A percentile compares a stretch with the other conserved stretches of the same genome.
Conservation (phyloP, 37 sponge, comb jelly and placozoan genomes). For the Petrosia ficiformis region DNA sequence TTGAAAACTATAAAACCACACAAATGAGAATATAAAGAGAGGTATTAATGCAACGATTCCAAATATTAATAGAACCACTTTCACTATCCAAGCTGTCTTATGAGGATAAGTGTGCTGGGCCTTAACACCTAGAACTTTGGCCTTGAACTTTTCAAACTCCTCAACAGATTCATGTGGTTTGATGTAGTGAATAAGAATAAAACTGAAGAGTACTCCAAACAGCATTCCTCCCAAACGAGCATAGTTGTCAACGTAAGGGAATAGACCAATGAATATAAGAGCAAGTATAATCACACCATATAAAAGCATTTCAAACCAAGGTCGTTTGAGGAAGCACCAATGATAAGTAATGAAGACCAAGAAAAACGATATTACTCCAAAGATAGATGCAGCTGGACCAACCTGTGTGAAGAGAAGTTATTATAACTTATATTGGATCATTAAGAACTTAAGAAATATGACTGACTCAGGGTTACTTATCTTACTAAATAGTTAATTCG, state of each 20-base stretch:
- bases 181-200: constrained; percentile 62
- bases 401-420: constrained; percentile 40
- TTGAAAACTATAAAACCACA: constrained; percentile 65
- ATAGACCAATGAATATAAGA: constrained; percentile 66
- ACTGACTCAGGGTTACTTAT: too few species aligned
- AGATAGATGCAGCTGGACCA: constrained; percentile 79
- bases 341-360: constrained; percentile 79
- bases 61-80: constrained; percentile 31
- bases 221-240: constrained; percentile 86
- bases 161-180: neutral
- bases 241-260: constrained; percentile 88
- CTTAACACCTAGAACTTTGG: neutral
- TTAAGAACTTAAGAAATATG: too few species aligned
- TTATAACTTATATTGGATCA: too few species aligned
- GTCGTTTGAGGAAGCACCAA: constrained; percentile 37
- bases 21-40: constrained; percentile 46
- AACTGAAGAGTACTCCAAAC: constrained; percentile 62
- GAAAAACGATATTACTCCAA: constrained; percentile 75
- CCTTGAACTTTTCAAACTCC: neutral
- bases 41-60: constrained; percentile 12
- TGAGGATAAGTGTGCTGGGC: too few species aligned
- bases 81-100: constrained; percentile 1
- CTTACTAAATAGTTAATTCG: too few species aligned
- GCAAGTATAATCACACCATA: constrained; percentile 29
- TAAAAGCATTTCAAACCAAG: constrained; percentile 54